Base-by-base conservation (phyloP, 2,888 invertebrate genomes). In the Hoplodrina blanda region DNA sequence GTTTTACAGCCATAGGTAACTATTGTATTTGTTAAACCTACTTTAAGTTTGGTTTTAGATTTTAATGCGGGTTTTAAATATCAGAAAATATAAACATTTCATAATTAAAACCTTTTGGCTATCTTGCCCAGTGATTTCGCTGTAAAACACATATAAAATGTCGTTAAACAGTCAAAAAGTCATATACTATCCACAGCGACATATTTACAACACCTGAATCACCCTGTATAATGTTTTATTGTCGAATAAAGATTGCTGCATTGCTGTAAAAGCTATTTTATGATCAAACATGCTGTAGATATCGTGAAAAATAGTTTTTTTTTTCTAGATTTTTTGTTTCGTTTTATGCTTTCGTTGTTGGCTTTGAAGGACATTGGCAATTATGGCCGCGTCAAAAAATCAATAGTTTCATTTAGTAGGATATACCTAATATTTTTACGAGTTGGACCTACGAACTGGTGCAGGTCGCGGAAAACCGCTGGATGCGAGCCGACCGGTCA, bases 221-320 rank as follows among this genome's bases (percentile, higher is more conserved):
- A 66, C 62, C 50, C 55, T 62, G 59, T 75, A 55, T 65, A 80
- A 69, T 72, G 63, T 80, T 79, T 80, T 76, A 76, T 62, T 72
- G 63, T 54, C 61, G 41, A 66, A 80, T 79, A 80, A 79, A 80
- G 71, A 76, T 79, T 80, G 62, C 62, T 80, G 69, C 67, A 80
- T 60, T 69, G 78, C 80, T 80, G 57, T 79, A 80, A 76, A 80
- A 76, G 61, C 37, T 52, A 62, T 63, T 80, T 80, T 71, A 76
- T 75, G 71, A 62, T 64, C 60, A 63, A 80, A 59, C 57, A 67
- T 62, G 67, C 25, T 55, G 25, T 55, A 57, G 52, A 44, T 41
- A 46, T 30, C n/a, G 52, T 15, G 41, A 61, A 57, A 33, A 30
- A 13, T 64, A 20, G 20, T 8, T 37, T 56, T 57, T n/a, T 68